These are phyloP conservation scores for Anoplius nigerrimus DNA, from an alignment of 2,888 invertebrate species.

Conservation along the genomic window DNA sequence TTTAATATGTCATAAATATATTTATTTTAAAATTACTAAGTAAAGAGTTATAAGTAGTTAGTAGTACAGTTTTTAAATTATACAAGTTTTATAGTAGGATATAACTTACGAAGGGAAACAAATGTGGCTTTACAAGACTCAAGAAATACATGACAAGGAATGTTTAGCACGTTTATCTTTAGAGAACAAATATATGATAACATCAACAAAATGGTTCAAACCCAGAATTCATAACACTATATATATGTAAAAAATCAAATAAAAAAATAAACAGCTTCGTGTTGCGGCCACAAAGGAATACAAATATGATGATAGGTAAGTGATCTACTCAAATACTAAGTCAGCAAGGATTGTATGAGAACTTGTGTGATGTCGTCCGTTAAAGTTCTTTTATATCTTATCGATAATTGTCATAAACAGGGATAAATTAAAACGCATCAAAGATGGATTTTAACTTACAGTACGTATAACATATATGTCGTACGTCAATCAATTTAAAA, in stretches of 20 bases:
- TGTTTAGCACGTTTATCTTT: conserved; percentile 37
- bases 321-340: too few species aligned
- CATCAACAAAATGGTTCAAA: conserved; percentile 17
- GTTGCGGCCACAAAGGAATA: too few species aligned
- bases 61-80: conserved; percentile 1
- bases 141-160: conserved; percentile 36
- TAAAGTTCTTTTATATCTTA: too few species aligned
- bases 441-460: background rate
- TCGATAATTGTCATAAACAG: background rate
- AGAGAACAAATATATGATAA: conserved; percentile 22
- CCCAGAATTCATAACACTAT: too few species aligned
- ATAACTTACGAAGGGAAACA: conserved; percentile 10
- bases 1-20: conserved; percentile 36
- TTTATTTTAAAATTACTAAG: conserved; percentile 33
- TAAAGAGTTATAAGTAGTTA: conserved; percentile 26
- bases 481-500: conserved; percentile 24
- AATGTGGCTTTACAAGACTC: background rate
- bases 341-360: too few species aligned
- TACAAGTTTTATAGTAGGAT: background rate
- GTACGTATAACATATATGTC: conserved; percentile 3
- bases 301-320: too few species aligned
- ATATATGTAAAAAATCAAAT: too few species aligned
- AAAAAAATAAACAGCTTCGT: too few species aligned
- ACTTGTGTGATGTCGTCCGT: too few species aligned
- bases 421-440: background rate